Base-by-base conservation (phyloP, 2,113 vertebrate species). In the Syngnathus typhle region DNA sequence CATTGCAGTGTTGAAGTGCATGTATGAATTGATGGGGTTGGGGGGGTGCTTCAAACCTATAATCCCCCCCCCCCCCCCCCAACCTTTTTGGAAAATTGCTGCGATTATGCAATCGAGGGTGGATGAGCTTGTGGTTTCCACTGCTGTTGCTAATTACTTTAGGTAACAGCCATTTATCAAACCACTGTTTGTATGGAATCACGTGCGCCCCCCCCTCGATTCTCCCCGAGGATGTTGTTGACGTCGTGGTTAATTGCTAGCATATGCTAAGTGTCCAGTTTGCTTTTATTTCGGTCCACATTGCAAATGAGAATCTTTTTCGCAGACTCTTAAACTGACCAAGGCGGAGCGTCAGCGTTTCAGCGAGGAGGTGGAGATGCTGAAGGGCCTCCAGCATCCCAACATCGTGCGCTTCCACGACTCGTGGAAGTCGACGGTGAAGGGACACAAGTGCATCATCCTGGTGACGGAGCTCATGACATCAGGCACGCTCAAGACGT, bases 321-420 rank as follows among this genome's bases (percentile, higher is more conserved):
- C 38, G 32, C 85, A 99, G 96, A 98, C 94, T 0, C 92, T 93
- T n/a, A 98, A 98, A 77, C 89, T 99, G 75, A 96, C 94, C 0
- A 96, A 96, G 78, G 89, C 90, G 0, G 97, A 99, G 83, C 85
- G 96, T 7, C 97, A 98, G 87, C 90, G 96, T 4, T 97, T 99
- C 92, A 97, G 96, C 0, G 97, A 98, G 85, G 97, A 99, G 82
- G 97, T 97, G 80, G 96, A 98, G 76, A 99, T 99, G 97, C 90
- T 98, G 73, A 99, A 99, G 83, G 94, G 94, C 13, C 91, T 99
- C 65, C 97, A 99, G 89, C 97, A 99, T 54, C 96, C 96, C 3
- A 98, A 99, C 88, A 99, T 98, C 0, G 97, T 99, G 38, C 95
- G 97, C 72, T 99, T 99, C 88, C 96, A 98, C 0, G 97, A 99